Percentiles rank a stretch among this genome's conserved stretches.
These are phyloP conservation scores for Dioctria linearis DNA, from an alignment of 2,888 invertebrate genomes.

Conservation along the genomic window DNA sequence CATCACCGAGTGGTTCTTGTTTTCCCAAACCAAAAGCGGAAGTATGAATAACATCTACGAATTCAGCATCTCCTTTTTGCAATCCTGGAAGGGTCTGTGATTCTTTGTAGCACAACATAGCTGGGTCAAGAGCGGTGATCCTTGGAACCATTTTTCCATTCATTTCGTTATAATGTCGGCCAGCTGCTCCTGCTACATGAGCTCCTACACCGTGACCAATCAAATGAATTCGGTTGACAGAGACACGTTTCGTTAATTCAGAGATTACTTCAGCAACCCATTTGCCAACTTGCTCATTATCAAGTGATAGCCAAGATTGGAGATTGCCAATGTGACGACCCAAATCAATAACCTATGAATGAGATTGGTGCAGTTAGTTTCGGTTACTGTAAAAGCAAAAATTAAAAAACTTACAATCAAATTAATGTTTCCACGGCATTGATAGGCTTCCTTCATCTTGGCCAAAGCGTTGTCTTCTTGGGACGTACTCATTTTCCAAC, in stretches of 20 bases:
- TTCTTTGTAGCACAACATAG: constrained; percentile 63
- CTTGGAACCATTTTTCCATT: constrained; percentile 67
- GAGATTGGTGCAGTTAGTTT: not conserved
- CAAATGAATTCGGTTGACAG: constrained; percentile 66
- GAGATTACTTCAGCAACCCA: constrained; percentile 37
- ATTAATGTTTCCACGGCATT: constrained; percentile 55
- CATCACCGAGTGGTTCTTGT: constrained; percentile 64
- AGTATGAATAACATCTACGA: constrained; percentile 67
- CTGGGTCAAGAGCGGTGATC: constrained; percentile 68
- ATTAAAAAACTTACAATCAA: constrained; percentile 53
- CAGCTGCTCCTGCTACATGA: constrained; percentile 68
- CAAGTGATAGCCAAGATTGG: constrained; percentile 24
- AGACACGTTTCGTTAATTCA: constrained; percentile 52
- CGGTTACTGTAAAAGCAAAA: not conserved
- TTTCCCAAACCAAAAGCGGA: constrained; percentile 63
- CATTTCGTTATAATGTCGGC: constrained; percentile 64
- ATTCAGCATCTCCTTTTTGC: constrained; percentile 68
- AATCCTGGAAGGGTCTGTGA: constrained; percentile 63
- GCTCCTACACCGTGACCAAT: constrained; percentile 67
- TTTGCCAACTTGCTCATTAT: constrained; percentile 44
- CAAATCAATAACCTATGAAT: constrained; percentile 43
- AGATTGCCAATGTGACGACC: constrained; percentile 35
- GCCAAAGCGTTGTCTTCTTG: not conserved
- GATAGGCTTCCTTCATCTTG: constrained; percentile 51
- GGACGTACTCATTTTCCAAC: constrained; percentile 4